Evolutionary conservation across 2,797 vertebrate species (phyloP).

Genomic region (Cossypha caffra): DNA sequence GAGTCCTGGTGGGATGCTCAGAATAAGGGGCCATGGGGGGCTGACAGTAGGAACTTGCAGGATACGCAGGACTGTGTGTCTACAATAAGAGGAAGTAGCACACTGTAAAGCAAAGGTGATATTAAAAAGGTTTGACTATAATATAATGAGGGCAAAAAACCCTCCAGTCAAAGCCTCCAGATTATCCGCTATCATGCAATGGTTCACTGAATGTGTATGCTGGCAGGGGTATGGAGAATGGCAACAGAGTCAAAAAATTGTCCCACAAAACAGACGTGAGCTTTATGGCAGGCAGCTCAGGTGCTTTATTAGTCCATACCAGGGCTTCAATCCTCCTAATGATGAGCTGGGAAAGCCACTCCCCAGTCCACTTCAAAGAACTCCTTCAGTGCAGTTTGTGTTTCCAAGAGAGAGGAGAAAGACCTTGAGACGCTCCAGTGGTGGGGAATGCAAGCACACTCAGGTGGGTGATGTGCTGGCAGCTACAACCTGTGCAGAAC

Average conservation of each 20-base stretch:
- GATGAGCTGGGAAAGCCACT: not conserved
- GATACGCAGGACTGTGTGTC: accelerated
- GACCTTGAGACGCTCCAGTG: accelerated
- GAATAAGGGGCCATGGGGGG: not conserved
- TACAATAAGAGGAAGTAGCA: not conserved
- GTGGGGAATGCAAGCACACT: not conserved
- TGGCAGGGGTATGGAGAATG: not conserved
- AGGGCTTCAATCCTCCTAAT: not conserved
- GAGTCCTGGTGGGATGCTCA: not conserved
- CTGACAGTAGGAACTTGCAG: not conserved
- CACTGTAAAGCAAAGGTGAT: not conserved
- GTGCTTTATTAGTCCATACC: not conserved
- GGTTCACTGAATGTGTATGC: not conserved
- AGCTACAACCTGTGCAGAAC: not conserved
- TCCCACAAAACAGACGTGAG: not conserved
- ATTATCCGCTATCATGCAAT: not conserved
- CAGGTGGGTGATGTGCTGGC: not conserved
- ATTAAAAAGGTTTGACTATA: not conserved
- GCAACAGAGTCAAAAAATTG: not conserved
- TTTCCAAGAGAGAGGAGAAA: not conserved
- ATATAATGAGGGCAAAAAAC: not conserved
- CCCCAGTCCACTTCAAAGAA: not conserved
- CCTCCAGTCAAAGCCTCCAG: slow-evolving; percentile 1
- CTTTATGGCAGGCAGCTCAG: not conserved
- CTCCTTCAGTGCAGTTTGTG: not conserved